Evolutionary conservation across 2,113 vertebrate species (phyloP), one percentile per base, ranked within the genome.

Genomic region (Anhinga anhinga): DNA sequence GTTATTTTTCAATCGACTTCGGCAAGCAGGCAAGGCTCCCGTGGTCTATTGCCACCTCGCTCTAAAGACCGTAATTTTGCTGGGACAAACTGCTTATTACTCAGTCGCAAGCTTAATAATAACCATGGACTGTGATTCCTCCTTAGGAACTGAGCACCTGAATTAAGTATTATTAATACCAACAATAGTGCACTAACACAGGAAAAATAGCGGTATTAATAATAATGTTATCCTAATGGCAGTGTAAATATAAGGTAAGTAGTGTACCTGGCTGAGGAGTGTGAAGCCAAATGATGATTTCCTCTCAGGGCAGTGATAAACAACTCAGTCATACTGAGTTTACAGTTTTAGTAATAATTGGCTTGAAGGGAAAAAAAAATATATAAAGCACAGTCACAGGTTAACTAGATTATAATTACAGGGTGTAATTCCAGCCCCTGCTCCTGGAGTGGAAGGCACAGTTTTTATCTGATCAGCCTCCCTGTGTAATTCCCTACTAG

Each of bases 341-440:
- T 95, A 85, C 74, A 85, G 66, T 95, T 95, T 82, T 82, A 89
- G 86, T 82, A 95, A 95, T 91, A 94, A 96, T 89, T 95, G 86
- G 69, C 86, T 97, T 82, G 93, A 88, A 96, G 93, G 83, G 25
- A 4, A 40, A 91, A 94, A 77, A 93, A 56, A 36, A 26, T 52
- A 76, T 32, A 79, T 78, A 53, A 94, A 91, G 56, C 13, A 0
- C 81, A 93, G 94, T 94, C 89, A 94, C 77, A 94, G 86, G 81
- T 95, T 95, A 97, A 94, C 88, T 95, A 70, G 89, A 58, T 94
- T 91, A 93, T 95, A 95, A 96, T 97, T 97, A 93, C 84, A 87
- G 86, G 93, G 84, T 93, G 83, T 95, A 59, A 95, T 93, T 97
- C 92, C 93, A 96, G 70, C 70, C 88, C 66, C 66, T 97, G 86